Conservation (phyloP, 2,113 vertebrate species). For the Trematocara stigmaticum region DNA sequence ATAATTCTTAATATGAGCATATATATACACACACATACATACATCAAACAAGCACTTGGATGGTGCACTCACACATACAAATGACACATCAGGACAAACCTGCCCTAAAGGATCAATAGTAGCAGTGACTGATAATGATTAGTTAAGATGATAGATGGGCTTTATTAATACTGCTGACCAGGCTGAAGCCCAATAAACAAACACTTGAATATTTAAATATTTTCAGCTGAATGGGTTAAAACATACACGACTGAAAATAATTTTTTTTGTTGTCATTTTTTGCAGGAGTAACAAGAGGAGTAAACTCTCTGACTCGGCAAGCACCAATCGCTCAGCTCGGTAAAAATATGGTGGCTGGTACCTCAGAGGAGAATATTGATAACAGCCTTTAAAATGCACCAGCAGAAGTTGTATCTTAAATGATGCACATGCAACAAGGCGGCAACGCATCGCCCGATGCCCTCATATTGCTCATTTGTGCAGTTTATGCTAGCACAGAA, state of each 20-base stretch:
- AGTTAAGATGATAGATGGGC: not conserved
- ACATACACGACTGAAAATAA: not conserved
- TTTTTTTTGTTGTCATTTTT: not conserved
- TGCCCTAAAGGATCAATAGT: constrained; percentile 29
- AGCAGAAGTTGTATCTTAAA: not conserved
- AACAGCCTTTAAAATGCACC: not conserved
- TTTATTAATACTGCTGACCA: constrained; percentile 22
- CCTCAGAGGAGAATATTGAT: not conserved
- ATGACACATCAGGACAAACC: constrained; percentile 31
- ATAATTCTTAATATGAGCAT: constrained; percentile 48
- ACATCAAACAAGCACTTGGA: constrained; percentile 11
- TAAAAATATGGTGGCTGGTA: constrained; percentile 1
- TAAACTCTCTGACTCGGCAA: constrained; percentile 1
- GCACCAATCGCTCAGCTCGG: constrained; percentile 8
- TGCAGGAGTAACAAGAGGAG: not conserved
- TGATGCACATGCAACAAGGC: not conserved
- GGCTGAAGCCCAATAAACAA: not conserved
- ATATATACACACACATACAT: constrained; percentile 28
- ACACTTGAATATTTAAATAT: not conserved
- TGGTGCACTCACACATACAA: constrained; percentile 18
- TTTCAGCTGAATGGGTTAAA: not conserved
- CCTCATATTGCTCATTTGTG: constrained; percentile 19
- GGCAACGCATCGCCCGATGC: not conserved
- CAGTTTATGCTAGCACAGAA: not conserved
- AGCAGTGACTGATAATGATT: constrained; percentile 27